These are phyloP conservation scores for Zophobas atratus DNA, from an alignment of 1,140 invertebrate species.

Conservation along the genomic window DNA sequence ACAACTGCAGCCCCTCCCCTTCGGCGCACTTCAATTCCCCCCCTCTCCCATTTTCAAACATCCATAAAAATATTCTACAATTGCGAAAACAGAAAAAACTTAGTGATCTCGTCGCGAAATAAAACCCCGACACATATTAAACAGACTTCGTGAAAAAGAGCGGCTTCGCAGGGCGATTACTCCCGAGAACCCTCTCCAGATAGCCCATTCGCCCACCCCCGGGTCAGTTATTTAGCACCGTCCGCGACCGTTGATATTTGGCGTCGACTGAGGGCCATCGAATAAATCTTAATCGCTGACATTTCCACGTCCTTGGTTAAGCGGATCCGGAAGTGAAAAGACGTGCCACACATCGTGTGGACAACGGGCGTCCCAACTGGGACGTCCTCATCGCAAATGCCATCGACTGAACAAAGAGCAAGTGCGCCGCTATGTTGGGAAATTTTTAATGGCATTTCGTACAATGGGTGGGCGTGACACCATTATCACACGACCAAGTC, in stretches of 20 bases:
- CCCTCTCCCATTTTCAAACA: too few species aligned
- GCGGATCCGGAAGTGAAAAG: constrained; percentile 40
- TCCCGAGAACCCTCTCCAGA: too few species aligned
- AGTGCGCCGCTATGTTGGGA: constrained; percentile 34
- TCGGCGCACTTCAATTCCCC: too few species aligned
- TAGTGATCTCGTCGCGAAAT: too few species aligned
- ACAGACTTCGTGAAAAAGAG: too few species aligned
- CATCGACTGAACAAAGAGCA: constrained; percentile 47
- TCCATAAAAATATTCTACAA: too few species aligned
- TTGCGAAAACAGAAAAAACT: too few species aligned
- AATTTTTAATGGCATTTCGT: constrained; percentile 54
- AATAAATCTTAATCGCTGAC: constrained; percentile 43
- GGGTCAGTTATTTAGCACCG: constrained; percentile 12
- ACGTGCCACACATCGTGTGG: constrained; percentile 40
- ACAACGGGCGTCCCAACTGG: constrained; percentile 34
- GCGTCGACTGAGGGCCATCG: constrained; percentile 35
- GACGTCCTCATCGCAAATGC: constrained; percentile 36
- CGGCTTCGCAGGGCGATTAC: too few species aligned
- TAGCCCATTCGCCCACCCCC: constrained; percentile 2
- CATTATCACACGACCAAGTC: constrained; percentile 23
- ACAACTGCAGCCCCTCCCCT: too few species aligned
- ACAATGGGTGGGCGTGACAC: constrained; percentile 45
- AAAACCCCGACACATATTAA: too few species aligned
- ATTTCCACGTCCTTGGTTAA: constrained; percentile 37
- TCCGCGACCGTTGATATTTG: constrained; percentile 27